Evolutionary conservation across 37 sponge, comb jelly and placozoan genomes (phyloP).

Genomic region (Crambe crambe): DNA sequence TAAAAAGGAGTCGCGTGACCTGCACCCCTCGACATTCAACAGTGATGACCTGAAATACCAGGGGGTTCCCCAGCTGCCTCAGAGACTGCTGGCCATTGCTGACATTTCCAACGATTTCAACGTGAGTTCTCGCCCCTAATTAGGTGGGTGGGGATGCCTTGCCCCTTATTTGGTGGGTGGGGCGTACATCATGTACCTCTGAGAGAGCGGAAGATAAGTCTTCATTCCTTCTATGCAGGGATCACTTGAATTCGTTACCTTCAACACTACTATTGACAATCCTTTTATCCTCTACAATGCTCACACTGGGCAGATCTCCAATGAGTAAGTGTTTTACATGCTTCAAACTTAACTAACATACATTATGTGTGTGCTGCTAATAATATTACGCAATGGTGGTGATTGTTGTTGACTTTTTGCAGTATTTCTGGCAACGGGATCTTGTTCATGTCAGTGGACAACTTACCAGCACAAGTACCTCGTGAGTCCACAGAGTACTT

Average conservation of each 20-base stretch:
- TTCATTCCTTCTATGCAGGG: slow-evolving; percentile 71
- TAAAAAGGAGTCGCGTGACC: slow-evolving; percentile 39
- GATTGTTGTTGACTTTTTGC: no score
- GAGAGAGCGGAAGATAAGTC: no score
- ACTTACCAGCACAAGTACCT: slow-evolving; percentile 94
- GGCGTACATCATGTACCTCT: not conserved
- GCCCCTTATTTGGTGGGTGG: not conserved
- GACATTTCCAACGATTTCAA: slow-evolving; percentile 82
- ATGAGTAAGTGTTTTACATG: slow-evolving; percentile 2
- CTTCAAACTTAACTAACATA: not conserved
- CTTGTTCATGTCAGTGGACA: slow-evolving; percentile 80
- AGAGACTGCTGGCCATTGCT: slow-evolving; percentile 88
- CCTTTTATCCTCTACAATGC: slow-evolving; percentile 87
- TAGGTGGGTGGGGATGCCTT: not conserved
- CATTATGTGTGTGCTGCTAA: no score
- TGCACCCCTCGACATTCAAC: slow-evolving; percentile 47
- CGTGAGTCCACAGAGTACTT: slow-evolving; percentile 93
- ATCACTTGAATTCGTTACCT: slow-evolving; percentile 81
- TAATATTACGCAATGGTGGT: no score
- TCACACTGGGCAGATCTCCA: slow-evolving; percentile 38
- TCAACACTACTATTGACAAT: slow-evolving; percentile 73
- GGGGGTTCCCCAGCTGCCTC: slow-evolving; percentile 79
- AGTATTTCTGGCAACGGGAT: slow-evolving; percentile 81
- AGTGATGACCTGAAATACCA: slow-evolving; percentile 14
- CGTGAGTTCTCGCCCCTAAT: slow-evolving; percentile 16